Percentiles rank a stretch among this genome's conserved stretches.
phyloP scores from a whole-genome alignment of 2,797 vertebrate species.

The Heteromormyrus szaboi region DNA sequence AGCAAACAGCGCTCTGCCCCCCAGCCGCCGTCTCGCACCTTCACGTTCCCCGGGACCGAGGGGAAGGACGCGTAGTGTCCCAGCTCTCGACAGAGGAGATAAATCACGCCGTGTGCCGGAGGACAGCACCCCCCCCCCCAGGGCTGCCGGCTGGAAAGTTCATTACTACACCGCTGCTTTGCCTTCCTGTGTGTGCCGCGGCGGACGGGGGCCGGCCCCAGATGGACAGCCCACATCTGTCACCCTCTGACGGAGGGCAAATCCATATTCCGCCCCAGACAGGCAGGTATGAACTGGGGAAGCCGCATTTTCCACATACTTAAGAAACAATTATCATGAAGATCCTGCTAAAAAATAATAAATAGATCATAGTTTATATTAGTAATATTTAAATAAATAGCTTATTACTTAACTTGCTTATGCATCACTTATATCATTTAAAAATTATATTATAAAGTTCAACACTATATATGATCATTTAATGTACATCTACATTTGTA shows the following conservation, averaged over 20 bases:
- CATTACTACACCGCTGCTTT: conserved; percentile 95
- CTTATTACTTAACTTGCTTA: background rate
- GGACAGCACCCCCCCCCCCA: conserved; percentile 74
- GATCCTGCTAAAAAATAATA: background rate
- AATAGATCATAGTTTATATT: background rate
- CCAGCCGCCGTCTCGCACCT: background rate
- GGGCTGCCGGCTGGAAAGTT: conserved; percentile 96
- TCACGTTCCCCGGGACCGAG: conserved; percentile 70
- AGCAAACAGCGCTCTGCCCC: background rate
- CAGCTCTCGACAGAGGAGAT: conserved; percentile 97
- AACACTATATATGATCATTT: background rate
- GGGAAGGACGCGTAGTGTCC: conserved; percentile 92
- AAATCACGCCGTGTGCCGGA: conserved; percentile 96
- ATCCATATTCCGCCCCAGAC: conserved; percentile 72
- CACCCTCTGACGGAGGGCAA: conserved; percentile 69
- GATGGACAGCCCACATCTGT: conserved; percentile 87
- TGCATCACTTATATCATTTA: background rate
- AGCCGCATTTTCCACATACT: background rate
- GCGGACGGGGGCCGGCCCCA: conserved; percentile 77
- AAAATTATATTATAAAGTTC: background rate
- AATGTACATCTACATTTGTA: background rate
- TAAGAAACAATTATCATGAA: background rate
- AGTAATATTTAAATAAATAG: background rate
- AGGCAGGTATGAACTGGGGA: conserved; percentile 37
- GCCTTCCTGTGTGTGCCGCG: conserved; percentile 92